These are phyloP conservation scores for Geophilus truncorum DNA, from an alignment of 2,888 invertebrate genomes.

Conservation along the genomic window DNA sequence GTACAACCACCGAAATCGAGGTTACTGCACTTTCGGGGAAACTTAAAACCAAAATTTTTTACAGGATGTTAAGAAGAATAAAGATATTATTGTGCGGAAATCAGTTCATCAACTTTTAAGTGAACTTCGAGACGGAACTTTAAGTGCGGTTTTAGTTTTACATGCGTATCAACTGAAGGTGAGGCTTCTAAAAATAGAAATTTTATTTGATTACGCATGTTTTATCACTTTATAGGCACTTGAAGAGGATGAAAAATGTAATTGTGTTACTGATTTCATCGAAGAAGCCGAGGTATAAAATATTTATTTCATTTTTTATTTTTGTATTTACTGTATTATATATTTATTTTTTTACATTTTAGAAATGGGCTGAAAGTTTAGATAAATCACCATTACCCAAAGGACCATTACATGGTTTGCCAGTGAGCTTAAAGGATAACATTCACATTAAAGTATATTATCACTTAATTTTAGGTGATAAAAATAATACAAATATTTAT, in stretches of 20 bases:
- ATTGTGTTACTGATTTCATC: constrained; percentile 19
- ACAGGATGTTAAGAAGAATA: not conserved
- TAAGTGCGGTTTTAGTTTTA: not conserved
- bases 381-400: not conserved
- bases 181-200: not conserved
- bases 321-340: not conserved
- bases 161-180: not conserved
- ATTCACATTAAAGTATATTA: not conserved
- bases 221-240: not conserved
- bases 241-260: not conserved
- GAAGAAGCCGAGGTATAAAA: not conserved
- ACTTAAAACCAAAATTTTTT: not conserved
- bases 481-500: not conserved
- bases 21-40: not conserved
- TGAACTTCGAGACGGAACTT: not conserved
- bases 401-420: not conserved
- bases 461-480: not conserved
- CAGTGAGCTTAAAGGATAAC: not conserved
- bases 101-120: not conserved
- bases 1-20: not conserved
- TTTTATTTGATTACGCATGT: not conserved
- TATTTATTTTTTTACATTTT: not conserved
- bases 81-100: not conserved
- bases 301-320: not conserved
- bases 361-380: constrained; percentile 18